Evolutionary conservation across 2,888 invertebrate species (phyloP).

Genomic region (Agrotis segetum): DNA sequence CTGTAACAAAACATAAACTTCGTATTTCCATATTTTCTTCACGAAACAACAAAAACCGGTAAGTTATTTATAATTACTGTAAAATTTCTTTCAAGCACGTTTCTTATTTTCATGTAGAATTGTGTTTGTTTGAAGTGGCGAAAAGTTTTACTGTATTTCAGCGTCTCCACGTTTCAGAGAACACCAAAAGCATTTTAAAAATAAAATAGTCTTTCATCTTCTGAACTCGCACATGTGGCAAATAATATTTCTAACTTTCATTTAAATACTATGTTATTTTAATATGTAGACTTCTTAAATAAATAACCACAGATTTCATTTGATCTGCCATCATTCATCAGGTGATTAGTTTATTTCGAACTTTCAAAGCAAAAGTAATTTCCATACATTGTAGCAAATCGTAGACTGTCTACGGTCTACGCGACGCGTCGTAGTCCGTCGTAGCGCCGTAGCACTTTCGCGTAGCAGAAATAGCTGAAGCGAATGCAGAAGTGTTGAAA

Average conservation of each 20-base stretch:
- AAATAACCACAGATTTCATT: background rate
- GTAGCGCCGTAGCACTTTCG: slow-evolving; percentile 13
- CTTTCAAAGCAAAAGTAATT: background rate
- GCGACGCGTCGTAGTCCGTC: background rate
- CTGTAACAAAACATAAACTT: slow-evolving; percentile 56
- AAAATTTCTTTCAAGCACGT: background rate
- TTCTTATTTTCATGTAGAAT: background rate
- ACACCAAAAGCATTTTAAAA: background rate
- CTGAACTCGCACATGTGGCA: background rate
- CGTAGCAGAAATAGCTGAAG: slow-evolving; percentile 14
- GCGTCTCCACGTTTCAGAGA: background rate
- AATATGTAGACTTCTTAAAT: background rate
- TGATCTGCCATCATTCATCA: background rate
- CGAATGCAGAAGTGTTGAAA: no score
- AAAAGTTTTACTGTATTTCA: slow-evolving; percentile 5
- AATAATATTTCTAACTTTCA: background rate
- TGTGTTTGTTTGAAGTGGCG: background rate
- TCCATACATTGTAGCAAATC: slow-evolving; percentile 4
- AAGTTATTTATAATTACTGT: slow-evolving; percentile 23
- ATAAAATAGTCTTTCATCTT: background rate
- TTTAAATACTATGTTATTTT: background rate
- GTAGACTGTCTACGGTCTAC: slow-evolving; percentile 23
- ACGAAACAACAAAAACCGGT: background rate
- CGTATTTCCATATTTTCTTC: slow-evolving; percentile 12
- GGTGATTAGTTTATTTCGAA: background rate